Evolutionary conservation across 1,140 invertebrate genomes (phyloP).

Genomic region (Aphelenchoides avenae): DNA sequence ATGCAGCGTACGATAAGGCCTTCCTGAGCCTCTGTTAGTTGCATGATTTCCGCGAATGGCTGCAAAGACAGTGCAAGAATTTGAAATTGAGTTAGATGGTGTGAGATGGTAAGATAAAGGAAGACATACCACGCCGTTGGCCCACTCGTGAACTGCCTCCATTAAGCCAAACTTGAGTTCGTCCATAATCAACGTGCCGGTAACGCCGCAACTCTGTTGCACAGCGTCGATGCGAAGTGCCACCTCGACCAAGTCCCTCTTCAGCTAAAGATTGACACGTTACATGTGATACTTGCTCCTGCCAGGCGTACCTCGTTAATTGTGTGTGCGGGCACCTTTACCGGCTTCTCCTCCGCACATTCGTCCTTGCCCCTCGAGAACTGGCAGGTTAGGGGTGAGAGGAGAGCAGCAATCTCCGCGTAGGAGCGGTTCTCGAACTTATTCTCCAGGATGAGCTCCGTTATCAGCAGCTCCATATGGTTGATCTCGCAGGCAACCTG

Average conservation of each 20-base stretch:
- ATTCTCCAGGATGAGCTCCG: slow-evolving; percentile 89
- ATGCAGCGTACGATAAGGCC: slow-evolving; percentile 96
- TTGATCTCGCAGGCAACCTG: slow-evolving; percentile 92
- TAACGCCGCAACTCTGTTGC: slow-evolving; percentile 65
- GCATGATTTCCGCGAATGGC: slow-evolving; percentile 86
- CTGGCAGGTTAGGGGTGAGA: slow-evolving; percentile 64
- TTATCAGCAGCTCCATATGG: slow-evolving; percentile 68
- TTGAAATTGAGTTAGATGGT: too few species aligned
- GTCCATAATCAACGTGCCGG: slow-evolving; percentile 61
- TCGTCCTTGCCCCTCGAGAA: slow-evolving; percentile 66
- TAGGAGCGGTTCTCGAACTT: slow-evolving; percentile 69
- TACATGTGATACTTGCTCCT: background rate
- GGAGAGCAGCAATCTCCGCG: slow-evolving; percentile 74
- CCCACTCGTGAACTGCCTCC: slow-evolving; percentile 93
- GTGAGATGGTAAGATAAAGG: too few species aligned
- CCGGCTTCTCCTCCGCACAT: slow-evolving; percentile 61
- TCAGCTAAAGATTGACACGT: slow-evolving; percentile 63
- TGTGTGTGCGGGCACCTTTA: slow-evolving; percentile 9
- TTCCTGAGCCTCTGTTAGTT: slow-evolving; percentile 87
- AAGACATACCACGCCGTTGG: slow-evolving; percentile 68
- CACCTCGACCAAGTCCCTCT: slow-evolving; percentile 63
- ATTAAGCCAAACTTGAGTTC: slow-evolving; percentile 83
- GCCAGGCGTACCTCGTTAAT: slow-evolving; percentile 27
- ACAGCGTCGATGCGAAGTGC: slow-evolving; percentile 60
- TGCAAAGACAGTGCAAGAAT: too few species aligned